Conservation (phyloP, 2,888 invertebrate genomes). For the Sphaeridia pumilis region DNA sequence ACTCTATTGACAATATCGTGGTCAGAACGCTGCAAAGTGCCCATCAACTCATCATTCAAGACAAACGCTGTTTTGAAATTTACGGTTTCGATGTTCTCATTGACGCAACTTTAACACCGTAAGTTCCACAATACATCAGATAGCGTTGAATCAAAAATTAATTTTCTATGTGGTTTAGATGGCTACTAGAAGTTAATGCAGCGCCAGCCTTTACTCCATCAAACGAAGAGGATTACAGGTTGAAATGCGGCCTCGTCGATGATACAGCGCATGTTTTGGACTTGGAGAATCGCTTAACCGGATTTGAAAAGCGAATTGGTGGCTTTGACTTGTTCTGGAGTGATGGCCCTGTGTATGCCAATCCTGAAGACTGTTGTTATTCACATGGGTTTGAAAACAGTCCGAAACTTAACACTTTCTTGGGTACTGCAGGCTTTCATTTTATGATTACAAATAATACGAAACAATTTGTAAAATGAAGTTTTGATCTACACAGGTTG, state of each 20-base stretch:
- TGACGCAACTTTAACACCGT: constrained; percentile 47
- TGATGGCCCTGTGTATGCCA: constrained; percentile 43
- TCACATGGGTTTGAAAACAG: constrained; percentile 19
- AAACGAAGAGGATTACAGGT: constrained; percentile 47
- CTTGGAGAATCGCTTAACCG: constrained; percentile 42
- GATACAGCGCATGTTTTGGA: constrained; percentile 50
- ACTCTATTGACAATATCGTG: constrained; percentile 46
- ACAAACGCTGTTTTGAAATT: constrained; percentile 52
- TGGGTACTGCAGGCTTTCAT: constrained; percentile 17
- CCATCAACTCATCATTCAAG: constrained; percentile 45
- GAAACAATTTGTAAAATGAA: not conserved
- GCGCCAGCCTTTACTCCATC: constrained; percentile 51
- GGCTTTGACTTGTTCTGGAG: constrained; percentile 51
- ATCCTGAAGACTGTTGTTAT: constrained; percentile 24
- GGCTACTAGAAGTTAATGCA: constrained; percentile 52
- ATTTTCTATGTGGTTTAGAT: constrained; percentile 37
- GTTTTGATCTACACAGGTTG: constrained; percentile 20
- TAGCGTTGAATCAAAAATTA: not conserved
- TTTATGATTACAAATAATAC: not conserved
- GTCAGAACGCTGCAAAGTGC: constrained; percentile 47
- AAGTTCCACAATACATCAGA: constrained; percentile 36
- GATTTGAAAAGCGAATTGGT: constrained; percentile 48
- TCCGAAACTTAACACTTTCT: constrained; percentile 31
- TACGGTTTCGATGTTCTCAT: constrained; percentile 53
- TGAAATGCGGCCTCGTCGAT: constrained; percentile 49